A percentile compares a stretch with the other conserved stretches of the same genome.
Evolutionary conservation across 2,113 vertebrate species (phyloP).

Genomic region (Tetrao urogallus): DNA sequence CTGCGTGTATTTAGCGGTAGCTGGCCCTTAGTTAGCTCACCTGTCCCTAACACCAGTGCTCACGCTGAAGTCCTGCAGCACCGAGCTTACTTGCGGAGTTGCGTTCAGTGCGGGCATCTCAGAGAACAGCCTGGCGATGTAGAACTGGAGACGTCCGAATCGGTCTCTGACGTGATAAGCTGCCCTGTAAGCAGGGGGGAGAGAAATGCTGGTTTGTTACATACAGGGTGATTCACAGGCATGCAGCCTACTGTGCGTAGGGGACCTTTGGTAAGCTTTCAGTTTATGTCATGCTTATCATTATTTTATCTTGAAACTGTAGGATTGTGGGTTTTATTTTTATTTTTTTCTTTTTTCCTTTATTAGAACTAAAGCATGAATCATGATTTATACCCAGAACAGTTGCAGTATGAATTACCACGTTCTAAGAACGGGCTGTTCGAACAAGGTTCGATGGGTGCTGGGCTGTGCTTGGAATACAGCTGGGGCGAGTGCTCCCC

Average conservation of each 20-base stretch:
- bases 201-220: not conserved
- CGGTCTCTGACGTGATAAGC: not conserved
- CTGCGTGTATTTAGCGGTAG: accelerated
- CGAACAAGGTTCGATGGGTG: not conserved
- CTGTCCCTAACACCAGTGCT: not conserved
- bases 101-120: not conserved
- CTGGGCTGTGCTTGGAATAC: not conserved
- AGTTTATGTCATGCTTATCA: not conserved
- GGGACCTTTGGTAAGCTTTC: not conserved
- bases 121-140: not conserved
- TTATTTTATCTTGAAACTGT: not conserved
- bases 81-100: not conserved
- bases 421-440: not conserved
- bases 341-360: not conserved
- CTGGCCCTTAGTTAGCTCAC: not conserved
- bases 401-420: not conserved
- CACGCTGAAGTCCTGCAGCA: not conserved
- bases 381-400: not conserved
- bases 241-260: not conserved
- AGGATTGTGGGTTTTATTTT: not conserved
- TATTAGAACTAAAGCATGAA: not conserved
- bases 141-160: not conserved
- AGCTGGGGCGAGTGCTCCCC: not conserved
- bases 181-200: not conserved
- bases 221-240: not conserved